These are phyloP conservation scores for Theropithecus gelada DNA, from an alignment of 2,113 vertebrate species.

Conservation along the genomic window DNA sequence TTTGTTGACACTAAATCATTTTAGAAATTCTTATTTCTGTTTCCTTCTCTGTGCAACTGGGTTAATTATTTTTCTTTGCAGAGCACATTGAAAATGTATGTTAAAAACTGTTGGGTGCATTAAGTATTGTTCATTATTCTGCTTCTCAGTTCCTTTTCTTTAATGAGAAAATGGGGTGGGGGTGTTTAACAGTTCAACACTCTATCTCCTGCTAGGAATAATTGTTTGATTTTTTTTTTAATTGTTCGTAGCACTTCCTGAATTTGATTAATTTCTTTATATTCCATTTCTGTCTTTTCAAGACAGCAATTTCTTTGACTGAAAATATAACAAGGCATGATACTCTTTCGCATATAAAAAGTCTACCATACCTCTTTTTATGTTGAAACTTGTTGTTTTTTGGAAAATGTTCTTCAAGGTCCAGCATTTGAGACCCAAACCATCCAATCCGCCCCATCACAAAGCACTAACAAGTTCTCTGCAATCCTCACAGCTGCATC, in stretches of 20 bases:
- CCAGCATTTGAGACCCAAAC: background rate
- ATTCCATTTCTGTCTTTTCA: conserved; percentile 49
- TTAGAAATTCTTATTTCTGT: background rate
- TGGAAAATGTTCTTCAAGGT: background rate
- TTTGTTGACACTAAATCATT: background rate
- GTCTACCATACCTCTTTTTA: background rate
- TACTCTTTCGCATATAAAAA: conserved; percentile 35
- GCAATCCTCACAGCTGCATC: background rate
- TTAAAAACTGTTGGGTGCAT: background rate
- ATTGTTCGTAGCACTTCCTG: conserved; percentile 48
- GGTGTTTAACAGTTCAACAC: background rate
- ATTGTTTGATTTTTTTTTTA: conserved; percentile 53
- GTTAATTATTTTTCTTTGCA: background rate
- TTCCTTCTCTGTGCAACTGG: background rate
- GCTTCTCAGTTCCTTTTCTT: conserved; percentile 40
- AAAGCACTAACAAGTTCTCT: background rate
- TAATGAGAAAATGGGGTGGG: background rate
- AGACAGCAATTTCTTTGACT: conserved; percentile 25
- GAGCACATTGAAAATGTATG: background rate
- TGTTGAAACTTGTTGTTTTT: conserved; percentile 39
- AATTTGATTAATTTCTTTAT: conserved; percentile 71
- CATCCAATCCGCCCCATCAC: background rate
- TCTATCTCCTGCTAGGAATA: conserved; percentile 29
- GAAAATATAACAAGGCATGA: background rate
- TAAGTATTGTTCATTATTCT: background rate